Evolutionary conservation across 1,140 invertebrate species (phyloP), one percentile per base, ranked within the genome.

Genomic region (Adoxophyes honmai): DNA sequence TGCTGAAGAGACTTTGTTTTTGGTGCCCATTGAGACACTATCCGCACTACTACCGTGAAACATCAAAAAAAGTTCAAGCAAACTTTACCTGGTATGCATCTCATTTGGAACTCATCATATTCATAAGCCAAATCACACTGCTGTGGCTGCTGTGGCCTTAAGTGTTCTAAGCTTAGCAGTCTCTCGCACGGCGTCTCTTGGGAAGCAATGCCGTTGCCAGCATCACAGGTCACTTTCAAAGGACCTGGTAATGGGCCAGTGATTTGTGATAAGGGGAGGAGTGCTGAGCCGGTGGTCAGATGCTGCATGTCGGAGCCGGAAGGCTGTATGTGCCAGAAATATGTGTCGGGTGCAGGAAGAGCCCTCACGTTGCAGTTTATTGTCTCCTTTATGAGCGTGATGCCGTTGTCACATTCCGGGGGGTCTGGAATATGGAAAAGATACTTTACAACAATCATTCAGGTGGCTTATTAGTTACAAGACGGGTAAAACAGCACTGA

Each of bases 81-180:
- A n/a, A 15, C 1, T 11, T 38, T 70, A 88, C 85, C 85, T 68
- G 85, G 81, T 34, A 80, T 71, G 62, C 85, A 88, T 55, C 78
- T 73, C 71, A 88, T 85, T 36, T 84, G 80, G 34, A 86, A 86
- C 59, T 84, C 80, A 10, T 73, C 70, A 58, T 81, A 73, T 57
- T 88, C 81, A 65, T 74, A 86, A 0, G 81, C 78, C 11, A 88
- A 59, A 51, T 88, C 85, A 56, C 85, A 88, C 53, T 83, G 75
- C 38, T 78, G 73, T 0, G 81, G 85, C 42, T 78, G 78, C 2
- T 69, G 80, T 0, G 85, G 85, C 52, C 79, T 75, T 15, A 88
- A 54, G 34, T 69, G 71, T 13, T 82, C 77, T 55, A 88, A 70
- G 4, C 66, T 78, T 14, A 88, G 76, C 6, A 64, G 55, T 15